phyloP scores from a whole-genome alignment of 2,113 vertebrate species.

The Sarotherodon lohbergeri region DNA sequence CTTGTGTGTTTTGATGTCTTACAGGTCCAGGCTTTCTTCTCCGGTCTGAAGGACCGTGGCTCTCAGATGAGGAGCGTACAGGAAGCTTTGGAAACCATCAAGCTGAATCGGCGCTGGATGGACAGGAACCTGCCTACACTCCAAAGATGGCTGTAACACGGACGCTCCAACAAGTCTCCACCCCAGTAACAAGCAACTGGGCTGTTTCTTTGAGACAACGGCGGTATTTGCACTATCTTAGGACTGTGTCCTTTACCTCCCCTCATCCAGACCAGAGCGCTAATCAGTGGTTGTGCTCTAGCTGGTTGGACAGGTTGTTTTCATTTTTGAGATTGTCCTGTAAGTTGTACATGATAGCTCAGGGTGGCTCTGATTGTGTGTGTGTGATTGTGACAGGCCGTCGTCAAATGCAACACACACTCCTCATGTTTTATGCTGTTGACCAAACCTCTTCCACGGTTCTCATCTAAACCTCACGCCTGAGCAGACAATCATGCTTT shows the following conservation, averaged over 20 bases:
- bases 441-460: constrained; percentile 49
- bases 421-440: constrained; percentile 53
- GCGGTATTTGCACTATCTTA: constrained; percentile 80
- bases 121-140: constrained; percentile 77
- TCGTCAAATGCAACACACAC: constrained; percentile 33
- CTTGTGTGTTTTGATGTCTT: not conserved
- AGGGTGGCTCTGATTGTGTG: constrained; percentile 73
- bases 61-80: constrained; percentile 81
- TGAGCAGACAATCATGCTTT: constrained; percentile 49
- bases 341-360: constrained; percentile 73
- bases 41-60: constrained; percentile 77
- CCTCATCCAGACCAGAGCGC: constrained; percentile 18
- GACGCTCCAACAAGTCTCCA: not conserved
- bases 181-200: not conserved
- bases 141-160: constrained; percentile 65
- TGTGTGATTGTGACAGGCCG: constrained; percentile 15
- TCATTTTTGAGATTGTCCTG: constrained; percentile 2
- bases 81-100: constrained; percentile 85
- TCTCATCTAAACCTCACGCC: constrained; percentile 24
- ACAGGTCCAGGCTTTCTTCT: constrained; percentile 87
- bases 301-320: constrained; percentile 29
- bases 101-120: constrained; percentile 87
- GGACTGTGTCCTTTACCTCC: constrained; percentile 43
- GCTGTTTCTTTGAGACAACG: constrained; percentile 46
- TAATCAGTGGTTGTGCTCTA: not conserved